Evolutionary conservation across 64 coral and sea anemone species (phyloP), one percentile per base, ranked within the genome.

Genomic region (Pocillopora verrucosa): DNA sequence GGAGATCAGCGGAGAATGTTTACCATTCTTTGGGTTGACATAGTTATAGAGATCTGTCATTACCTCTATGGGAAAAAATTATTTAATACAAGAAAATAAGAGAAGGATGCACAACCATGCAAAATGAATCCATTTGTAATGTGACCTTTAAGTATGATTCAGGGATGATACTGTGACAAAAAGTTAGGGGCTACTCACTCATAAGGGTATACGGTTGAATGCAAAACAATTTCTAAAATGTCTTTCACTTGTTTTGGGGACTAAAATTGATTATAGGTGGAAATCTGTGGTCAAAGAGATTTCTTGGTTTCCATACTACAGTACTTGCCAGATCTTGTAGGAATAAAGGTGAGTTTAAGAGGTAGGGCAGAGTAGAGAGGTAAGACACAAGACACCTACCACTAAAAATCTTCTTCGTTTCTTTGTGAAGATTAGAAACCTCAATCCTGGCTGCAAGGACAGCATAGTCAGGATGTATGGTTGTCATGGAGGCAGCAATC

Each of bases 371-470:
- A 30, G 34, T 35, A 75, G 0, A 75, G 15, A 2, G 5, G 36
- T 1, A 16, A 2, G 64, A 22, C 16, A 20, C 14, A 16, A 16
- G 61, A 64, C 12, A 69, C 87, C 60, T 76, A 98, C 96, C 96
- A 91, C 96, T 98, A 35, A 98, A 98, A 1, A 64, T 16, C 78
- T 98, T 98, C 36, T 92, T 95, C n/a, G 96, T 95, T 90, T 98
- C 96, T 87, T 98, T 98, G 88, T 98, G 96, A 77, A 98, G 88
- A 65, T 98, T 98, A 56, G 96, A 98, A 22, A 98, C 96, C 75
- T 95, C 96, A 86, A 98, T 95, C 36, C 96, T 87, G 36, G 96
- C 96, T 58, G 93, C 96, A 67, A 98, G 69, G 13, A 94, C 82
- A 17, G 93, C 96, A 95, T 98, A 98, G 36, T 98, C 96, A 57